phyloP scores from a whole-genome alignment of 1,140 invertebrate genomes.

The Zaprionus inermis region DNA sequence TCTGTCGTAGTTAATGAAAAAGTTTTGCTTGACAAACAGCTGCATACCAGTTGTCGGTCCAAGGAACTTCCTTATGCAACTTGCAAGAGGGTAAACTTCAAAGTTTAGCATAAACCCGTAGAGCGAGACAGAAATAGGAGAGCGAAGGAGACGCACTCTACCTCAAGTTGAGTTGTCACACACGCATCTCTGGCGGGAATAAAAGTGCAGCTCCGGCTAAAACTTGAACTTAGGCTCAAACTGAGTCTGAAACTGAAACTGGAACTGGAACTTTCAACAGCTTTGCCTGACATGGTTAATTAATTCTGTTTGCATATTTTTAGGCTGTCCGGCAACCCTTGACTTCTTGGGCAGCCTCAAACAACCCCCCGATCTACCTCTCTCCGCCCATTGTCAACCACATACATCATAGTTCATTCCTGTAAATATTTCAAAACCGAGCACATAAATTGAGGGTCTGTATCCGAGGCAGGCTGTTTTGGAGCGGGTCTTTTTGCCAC shows the following conservation, averaged over 20 bases:
- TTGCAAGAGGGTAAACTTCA: slow-evolving; percentile 23
- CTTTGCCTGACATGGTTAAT: slow-evolving; percentile 57
- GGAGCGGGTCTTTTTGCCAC: slow-evolving; percentile 26
- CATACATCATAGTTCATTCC: slow-evolving; percentile 39
- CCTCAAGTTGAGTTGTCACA: slow-evolving; percentile 42
- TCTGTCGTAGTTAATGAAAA: slow-evolving; percentile 45
- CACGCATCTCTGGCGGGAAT: slow-evolving; percentile 27
- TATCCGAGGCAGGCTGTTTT: background rate
- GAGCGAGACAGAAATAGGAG: background rate
- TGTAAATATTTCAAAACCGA: slow-evolving; percentile 23
- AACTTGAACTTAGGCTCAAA: slow-evolving; percentile 8
- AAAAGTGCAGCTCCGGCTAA: slow-evolving; percentile 9
- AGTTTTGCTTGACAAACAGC: slow-evolving; percentile 29
- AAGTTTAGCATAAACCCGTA: slow-evolving; percentile 16
- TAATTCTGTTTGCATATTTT: slow-evolving; percentile 63
- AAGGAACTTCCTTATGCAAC: slow-evolving; percentile 14
- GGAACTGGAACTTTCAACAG: slow-evolving; percentile 37
- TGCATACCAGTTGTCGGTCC: slow-evolving; percentile 24
- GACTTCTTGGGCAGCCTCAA: slow-evolving; percentile 33
- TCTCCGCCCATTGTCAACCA: background rate
- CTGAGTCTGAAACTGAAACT: slow-evolving; percentile 16
- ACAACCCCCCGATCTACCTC: background rate
- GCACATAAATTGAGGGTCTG: slow-evolving; percentile 44
- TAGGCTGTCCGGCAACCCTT: slow-evolving; percentile 44
- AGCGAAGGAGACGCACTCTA: background rate